Evolutionary conservation across 1,140 invertebrate genomes (phyloP), one percentile per base, ranked within the genome.

Genomic region (Drosophila nannoptera): DNA sequence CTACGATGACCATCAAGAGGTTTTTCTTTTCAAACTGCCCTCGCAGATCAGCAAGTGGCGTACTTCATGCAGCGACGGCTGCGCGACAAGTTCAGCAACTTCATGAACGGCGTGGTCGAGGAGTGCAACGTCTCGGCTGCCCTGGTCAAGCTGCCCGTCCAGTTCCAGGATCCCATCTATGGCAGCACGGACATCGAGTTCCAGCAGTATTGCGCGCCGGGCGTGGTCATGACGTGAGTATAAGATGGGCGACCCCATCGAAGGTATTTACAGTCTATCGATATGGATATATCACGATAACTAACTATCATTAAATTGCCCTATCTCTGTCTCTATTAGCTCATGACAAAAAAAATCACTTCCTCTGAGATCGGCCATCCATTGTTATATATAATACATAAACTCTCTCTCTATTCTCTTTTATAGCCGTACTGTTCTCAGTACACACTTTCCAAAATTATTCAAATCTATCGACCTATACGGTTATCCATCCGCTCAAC

Each of bases 141-240:
- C 60, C 83, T 93, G 1, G 92, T 89, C 0, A 89, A 92, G 55
- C 80, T 92, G 16, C 94, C 94, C 0, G 86, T 95, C 0, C 87
- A 93, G 89, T 93, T 96, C 75, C 91, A 93, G 68, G 90, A 93
- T 7, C 94, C 95, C 0, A 90, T 97, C 9, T 96, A 93, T 88
- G 96, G 96, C 7, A 88, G 82, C 0, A 81, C 89, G 42, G 90
- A 95, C 36, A 91, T 92, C 2, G 93, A 92, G 46, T 94, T 94
- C 78, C 92, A 92, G 1, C 91, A 92, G 12, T 97, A 94, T 87
- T 94, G 96, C 92, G 93, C 93, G 0, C 95, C 96, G 0, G 94
- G 94, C n/a, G 92, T 96, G 42, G 90, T 94, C 54, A 89, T 94
- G 69, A 93, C 92, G 94, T 95, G 90, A 93, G 91, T 84, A 59